Percentiles rank a stretch among this genome's conserved stretches.
Evolutionary conservation across 2,113 vertebrate genomes (phyloP).

Genomic region (Genyomyrus donnyi): DNA sequence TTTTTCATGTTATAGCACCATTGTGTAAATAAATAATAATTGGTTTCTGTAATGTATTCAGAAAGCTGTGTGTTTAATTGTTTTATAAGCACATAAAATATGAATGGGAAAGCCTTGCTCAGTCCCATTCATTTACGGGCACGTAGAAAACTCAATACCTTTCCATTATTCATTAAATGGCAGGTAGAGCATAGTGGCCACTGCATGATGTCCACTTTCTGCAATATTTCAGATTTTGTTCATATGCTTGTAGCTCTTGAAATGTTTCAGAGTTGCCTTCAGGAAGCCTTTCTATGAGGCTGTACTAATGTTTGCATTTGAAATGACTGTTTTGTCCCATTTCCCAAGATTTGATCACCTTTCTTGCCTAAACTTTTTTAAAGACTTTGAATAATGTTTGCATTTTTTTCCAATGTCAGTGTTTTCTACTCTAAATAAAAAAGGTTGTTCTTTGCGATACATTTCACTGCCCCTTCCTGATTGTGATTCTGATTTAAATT

Average conservation of each 20-base stretch:
- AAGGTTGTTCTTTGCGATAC: not conserved
- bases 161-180: not conserved
- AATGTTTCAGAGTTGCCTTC: not conserved
- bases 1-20: not conserved
- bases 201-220: not conserved
- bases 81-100: not conserved
- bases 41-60: not conserved
- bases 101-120: not conserved
- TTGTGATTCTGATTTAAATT: not conserved
- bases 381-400: not conserved
- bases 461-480: not conserved
- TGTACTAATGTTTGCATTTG: not conserved
- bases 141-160: not conserved
- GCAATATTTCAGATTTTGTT: not conserved
- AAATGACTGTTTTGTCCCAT: not conserved
- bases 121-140: not conserved
- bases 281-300: not conserved
- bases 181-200: not conserved
- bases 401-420: not conserved
- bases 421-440: not conserved
- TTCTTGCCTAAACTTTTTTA: slow-evolving; percentile 4
- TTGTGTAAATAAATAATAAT: not conserved
- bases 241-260: not conserved
- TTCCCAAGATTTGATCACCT: not conserved
- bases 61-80: not conserved